Conservation (phyloP, 2,888 invertebrate species). For the Kryphioiulus occultus region DNA sequence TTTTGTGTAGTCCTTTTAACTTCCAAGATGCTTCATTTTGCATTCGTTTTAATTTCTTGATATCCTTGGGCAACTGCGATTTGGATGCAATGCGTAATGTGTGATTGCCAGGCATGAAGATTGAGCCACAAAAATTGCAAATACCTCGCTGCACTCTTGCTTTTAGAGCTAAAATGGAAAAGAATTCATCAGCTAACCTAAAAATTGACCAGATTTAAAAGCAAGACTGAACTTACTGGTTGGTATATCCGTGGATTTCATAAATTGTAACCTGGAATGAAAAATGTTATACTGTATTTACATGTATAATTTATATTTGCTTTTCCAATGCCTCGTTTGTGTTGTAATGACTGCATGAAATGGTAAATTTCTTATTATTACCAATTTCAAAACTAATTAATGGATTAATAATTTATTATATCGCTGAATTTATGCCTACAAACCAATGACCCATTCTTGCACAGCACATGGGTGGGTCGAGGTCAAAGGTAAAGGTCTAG, state of each 20-base stretch:
- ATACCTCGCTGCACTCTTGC: not conserved
- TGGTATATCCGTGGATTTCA: not conserved
- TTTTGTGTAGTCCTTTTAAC: slow-evolving; percentile 12
- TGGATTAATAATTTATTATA: no score
- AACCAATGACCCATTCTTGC: no score
- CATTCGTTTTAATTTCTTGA: not conserved
- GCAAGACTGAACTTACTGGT: not conserved
- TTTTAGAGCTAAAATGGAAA: slow-evolving; percentile 6
- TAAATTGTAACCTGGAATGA: not conserved
- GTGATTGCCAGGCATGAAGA: slow-evolving; percentile 30
- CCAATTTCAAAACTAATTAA: no score
- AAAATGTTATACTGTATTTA: not conserved
- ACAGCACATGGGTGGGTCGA: no score
- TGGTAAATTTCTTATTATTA: no score
- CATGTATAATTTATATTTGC: no score
- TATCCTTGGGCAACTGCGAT: not conserved
- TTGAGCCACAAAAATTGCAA: slow-evolving; percentile 42
- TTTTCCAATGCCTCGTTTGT: no score
- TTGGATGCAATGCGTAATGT: slow-evolving; percentile 2
- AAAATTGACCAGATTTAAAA: not conserved
- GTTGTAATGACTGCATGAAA: no score
- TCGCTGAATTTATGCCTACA: no score
- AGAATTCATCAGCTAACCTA: not conserved
- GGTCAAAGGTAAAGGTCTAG: no score
- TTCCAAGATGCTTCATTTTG: not conserved